phyloP scores from a whole-genome alignment of 2,797 vertebrate species.

The Pangasius macronema region DNA sequence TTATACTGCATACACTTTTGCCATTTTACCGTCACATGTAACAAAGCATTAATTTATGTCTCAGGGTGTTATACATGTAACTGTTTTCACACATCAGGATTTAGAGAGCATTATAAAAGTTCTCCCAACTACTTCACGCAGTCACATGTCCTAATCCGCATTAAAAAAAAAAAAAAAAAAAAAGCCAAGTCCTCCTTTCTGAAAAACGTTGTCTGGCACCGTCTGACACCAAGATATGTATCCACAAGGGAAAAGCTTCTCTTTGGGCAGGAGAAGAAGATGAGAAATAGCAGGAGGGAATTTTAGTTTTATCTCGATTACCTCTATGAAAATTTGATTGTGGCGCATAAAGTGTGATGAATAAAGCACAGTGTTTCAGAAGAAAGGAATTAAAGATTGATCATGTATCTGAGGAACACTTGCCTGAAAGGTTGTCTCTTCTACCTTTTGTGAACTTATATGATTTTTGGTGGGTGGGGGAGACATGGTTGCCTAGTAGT shows the following conservation, averaged over 20 bases:
- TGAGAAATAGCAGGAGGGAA: slow-evolving; percentile 44
- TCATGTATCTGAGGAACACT: slow-evolving; percentile 15
- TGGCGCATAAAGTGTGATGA: slow-evolving; percentile 48
- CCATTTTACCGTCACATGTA: background rate
- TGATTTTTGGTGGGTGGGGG: too few relatives aligned
- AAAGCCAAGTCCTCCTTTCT: slow-evolving; percentile 17
- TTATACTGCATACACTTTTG: background rate
- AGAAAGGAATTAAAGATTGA: slow-evolving; percentile 70
- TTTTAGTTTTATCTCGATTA: slow-evolving; percentile 76
- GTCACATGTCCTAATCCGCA: background rate
- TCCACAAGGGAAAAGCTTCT: slow-evolving; percentile 53
- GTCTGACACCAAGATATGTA: slow-evolving; percentile 56
- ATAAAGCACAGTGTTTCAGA: slow-evolving; percentile 57
- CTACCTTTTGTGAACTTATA: background rate
- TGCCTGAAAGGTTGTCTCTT: background rate
- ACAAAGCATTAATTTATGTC: background rate
- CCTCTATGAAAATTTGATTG: slow-evolving; percentile 73
- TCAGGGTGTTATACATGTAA: background rate
- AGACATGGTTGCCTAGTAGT: too few relatives aligned
- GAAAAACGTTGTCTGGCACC: slow-evolving; percentile 59
- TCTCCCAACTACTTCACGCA: background rate
- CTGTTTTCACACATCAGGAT: slow-evolving; percentile 19
- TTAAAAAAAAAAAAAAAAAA: background rate
- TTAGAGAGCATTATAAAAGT: background rate
- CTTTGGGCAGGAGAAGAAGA: slow-evolving; percentile 18